Evolutionary conservation across 2,113 vertebrate species (phyloP).

Genomic region (Alectura lathami): DNA sequence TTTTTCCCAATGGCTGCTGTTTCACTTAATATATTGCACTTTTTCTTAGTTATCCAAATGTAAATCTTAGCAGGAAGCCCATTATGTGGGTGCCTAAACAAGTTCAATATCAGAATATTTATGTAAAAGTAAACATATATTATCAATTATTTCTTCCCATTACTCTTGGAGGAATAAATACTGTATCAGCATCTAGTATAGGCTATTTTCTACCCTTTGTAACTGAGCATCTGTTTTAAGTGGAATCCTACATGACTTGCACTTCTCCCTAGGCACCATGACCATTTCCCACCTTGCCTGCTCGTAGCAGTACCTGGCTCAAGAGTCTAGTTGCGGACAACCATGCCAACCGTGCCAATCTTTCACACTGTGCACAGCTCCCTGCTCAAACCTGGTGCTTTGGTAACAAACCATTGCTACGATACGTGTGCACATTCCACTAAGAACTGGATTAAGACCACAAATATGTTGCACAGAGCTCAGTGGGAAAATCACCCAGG

Average conservation of each 20-base stretch:
- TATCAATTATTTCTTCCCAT: neutral
- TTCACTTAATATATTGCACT: conserved; percentile 52
- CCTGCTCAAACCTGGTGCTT: neutral
- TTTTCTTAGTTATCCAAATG: neutral
- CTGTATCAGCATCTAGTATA: neutral
- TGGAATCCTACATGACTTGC: neutral
- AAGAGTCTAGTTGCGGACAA: neutral
- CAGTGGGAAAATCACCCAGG: neutral
- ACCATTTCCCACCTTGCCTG: neutral
- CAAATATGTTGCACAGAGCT: neutral
- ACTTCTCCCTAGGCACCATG: neutral
- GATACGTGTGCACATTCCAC: neutral
- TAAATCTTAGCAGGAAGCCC: conserved; percentile 32
- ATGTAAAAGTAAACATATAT: neutral
- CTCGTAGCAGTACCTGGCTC: neutral
- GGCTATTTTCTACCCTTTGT: neutral
- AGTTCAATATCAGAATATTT: conserved; percentile 11
- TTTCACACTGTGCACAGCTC: neutral
- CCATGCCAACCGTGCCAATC: no score
- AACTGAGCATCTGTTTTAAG: neutral
- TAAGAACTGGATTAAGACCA: neutral
- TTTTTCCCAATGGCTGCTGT: neutral
- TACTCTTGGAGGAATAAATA: neutral
- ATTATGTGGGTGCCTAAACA: conserved; percentile 16
- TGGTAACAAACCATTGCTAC: neutral